These are phyloP conservation scores for Rhingia rostrata DNA, from an alignment of 2,888 invertebrate species.

Conservation along the genomic window DNA sequence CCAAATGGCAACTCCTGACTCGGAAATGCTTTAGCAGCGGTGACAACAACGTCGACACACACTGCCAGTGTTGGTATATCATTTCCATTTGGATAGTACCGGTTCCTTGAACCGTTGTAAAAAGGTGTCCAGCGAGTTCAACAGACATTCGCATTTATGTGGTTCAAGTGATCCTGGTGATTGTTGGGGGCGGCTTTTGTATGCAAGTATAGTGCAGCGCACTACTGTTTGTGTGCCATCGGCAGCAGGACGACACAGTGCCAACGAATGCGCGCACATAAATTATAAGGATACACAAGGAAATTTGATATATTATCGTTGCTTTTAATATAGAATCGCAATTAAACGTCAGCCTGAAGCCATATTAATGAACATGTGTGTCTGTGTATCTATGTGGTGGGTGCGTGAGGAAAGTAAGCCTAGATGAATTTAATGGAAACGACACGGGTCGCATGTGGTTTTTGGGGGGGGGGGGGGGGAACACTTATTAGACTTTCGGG, in stretches of 20 bases:
- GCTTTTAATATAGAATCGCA: constrained; percentile 66
- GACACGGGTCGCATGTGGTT: constrained; percentile 1
- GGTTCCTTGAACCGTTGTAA: constrained; percentile 58
- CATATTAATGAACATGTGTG: constrained; percentile 54
- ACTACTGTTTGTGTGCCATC: not conserved
- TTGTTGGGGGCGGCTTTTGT: not conserved
- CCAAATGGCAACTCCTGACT: constrained; percentile 67
- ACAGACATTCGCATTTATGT: constrained; percentile 45
- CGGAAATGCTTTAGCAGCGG: constrained; percentile 42
- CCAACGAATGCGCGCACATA: constrained; percentile 18
- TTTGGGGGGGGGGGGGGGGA: not conserved
- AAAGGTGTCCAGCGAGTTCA: constrained; percentile 57
- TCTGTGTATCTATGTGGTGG: not conserved
- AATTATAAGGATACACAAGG: constrained; percentile 64
- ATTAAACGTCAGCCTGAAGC: constrained; percentile 72
- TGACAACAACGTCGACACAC: not conserved
- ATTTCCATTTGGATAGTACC: constrained; percentile 30
- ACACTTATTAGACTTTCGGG: not conserved
- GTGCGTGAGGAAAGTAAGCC: not conserved
- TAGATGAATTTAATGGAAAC: constrained; percentile 1
- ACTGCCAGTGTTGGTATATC: constrained; percentile 21
- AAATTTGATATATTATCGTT: constrained; percentile 68
- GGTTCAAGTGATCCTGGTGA: constrained; percentile 40
- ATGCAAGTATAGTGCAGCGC: no score
- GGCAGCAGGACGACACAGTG: constrained; percentile 7